Evolutionary conservation across 2,797 vertebrate species (phyloP), one percentile per base, ranked within the genome.

Genomic region (Ctenosaura bakeri): DNA sequence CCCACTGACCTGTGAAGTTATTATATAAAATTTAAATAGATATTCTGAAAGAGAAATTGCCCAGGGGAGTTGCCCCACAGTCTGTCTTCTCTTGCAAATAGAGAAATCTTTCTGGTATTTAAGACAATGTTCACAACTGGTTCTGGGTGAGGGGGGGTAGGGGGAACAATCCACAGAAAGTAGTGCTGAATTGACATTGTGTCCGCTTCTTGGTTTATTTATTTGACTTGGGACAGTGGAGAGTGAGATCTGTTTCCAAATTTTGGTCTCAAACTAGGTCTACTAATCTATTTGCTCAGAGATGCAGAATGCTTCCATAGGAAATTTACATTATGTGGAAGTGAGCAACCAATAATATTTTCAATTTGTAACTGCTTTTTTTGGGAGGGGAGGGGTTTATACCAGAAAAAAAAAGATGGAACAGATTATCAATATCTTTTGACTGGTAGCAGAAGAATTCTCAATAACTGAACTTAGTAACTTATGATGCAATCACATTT

Each of bases 231-330:
- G 13, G 35, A 54, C 20, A 26, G 20, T 20, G 35, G 35, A 77
- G 26, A 46, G 29, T 14, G 6, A 42, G 29, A 42, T 71, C 50
- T 56, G 6, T 42, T 74, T n/a, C 20, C n/a, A 76, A 29, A 50
- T 50, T 50, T 76, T 13, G 8, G 29, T 38, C n/a, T 29, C 71
- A 38, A 52, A 78, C 71, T 66, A 86, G 54, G 50, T 74, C 52
- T 4, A 0, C 0, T 7, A 62, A 71, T 22, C 69, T 42, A 2
- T 22, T 14, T 64, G 24, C 0, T 0, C 83, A 46, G 66, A 35
- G 10, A 1, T 1, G 29, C 71, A 73, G 71, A 32, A 32, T 73
- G 71, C 14, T 73, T 73, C 13, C 32, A 73, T 12, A n/a, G 35
- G 71, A 73, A n/a, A n/a, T 32, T n/a, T n/a, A 32, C 35, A 16